These are phyloP conservation scores for Cardiocondyla obscurior DNA, from an alignment of 1,140 invertebrate genomes.

Conservation along the genomic window DNA sequence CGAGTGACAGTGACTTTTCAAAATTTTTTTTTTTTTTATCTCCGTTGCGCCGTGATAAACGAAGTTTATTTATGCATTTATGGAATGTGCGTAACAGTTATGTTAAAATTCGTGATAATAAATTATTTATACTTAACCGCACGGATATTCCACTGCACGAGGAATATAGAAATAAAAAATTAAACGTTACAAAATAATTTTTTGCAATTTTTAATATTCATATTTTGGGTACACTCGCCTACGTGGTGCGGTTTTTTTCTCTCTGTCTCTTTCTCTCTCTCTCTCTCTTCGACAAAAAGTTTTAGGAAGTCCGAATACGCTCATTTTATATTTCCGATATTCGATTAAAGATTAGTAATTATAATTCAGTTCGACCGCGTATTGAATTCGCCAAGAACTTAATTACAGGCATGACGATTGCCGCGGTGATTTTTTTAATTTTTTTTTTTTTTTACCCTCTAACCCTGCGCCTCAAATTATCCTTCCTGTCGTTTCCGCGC, in stretches of 20 bases:
- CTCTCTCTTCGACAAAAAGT: no score
- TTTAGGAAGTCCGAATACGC: not conserved
- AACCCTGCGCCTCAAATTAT: not conserved
- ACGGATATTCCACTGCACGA: not conserved
- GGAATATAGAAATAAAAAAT: not conserved
- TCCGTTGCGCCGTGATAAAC: not conserved
- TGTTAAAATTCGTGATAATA: not conserved
- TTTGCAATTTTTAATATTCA: not conserved
- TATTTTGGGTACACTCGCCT: not conserved
- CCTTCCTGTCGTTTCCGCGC: constrained; percentile 8
- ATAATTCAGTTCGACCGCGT: not conserved
- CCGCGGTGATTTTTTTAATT: no score
- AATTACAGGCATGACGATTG: not conserved
- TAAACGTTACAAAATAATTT: not conserved
- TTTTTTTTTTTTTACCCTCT: constrained; percentile 1
- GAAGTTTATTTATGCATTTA: not conserved
- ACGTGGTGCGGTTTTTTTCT: not conserved
- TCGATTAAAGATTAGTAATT: not conserved
- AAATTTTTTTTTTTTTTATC: constrained; percentile 8
- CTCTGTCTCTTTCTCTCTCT: no score
- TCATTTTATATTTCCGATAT: not conserved
- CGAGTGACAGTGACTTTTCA: not conserved
- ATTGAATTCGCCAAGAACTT: constrained; percentile 5
- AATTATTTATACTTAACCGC: not conserved
- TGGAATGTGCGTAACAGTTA: not conserved